Percentiles rank a stretch among this genome's conserved stretches.
phyloP scores from a whole-genome alignment of 2,797 vertebrate species.

The Selene dorsalis region DNA sequence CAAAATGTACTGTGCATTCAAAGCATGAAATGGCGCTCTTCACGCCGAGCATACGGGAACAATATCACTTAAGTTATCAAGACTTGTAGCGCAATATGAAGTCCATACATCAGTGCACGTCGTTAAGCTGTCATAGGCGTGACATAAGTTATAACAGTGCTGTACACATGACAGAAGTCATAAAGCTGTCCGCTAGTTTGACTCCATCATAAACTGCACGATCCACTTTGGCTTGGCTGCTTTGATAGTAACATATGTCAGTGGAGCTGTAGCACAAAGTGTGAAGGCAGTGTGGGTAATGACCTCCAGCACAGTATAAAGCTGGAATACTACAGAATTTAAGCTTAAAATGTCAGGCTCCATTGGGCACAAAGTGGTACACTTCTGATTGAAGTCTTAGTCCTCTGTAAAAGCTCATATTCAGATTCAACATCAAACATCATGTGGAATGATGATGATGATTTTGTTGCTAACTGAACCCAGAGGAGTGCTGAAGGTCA shows the following conservation, averaged over 20 bases:
- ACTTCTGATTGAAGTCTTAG: neutral
- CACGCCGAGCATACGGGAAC: constrained; percentile 34
- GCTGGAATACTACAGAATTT: constrained; percentile 9
- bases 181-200: constrained; percentile 71
- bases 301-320: constrained; percentile 22
- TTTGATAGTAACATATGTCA: constrained; percentile 63
- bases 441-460: neutral
- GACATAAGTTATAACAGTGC: constrained; percentile 66
- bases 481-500: neutral
- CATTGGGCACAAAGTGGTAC: neutral
- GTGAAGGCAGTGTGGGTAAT: constrained; percentile 42
- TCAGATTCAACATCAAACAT: neutral
- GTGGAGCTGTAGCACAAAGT: constrained; percentile 36
- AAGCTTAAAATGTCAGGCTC: constrained; percentile 27
- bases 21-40: constrained; percentile 41
- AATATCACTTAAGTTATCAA: constrained; percentile 67
- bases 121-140: constrained; percentile 63
- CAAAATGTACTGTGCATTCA: constrained; percentile 44
- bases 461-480: neutral
- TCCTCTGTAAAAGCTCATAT: constrained; percentile 7
- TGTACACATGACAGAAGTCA: constrained; percentile 71
- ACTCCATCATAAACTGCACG: constrained; percentile 64
- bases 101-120: constrained; percentile 60
- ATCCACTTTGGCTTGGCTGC: constrained; percentile 60
- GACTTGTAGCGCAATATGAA: constrained; percentile 54